Percentiles rank a stretch among this genome's conserved stretches.
Conservation (phyloP, 2,113 vertebrate genomes). For the Lophochroa leadbeateri region DNA sequence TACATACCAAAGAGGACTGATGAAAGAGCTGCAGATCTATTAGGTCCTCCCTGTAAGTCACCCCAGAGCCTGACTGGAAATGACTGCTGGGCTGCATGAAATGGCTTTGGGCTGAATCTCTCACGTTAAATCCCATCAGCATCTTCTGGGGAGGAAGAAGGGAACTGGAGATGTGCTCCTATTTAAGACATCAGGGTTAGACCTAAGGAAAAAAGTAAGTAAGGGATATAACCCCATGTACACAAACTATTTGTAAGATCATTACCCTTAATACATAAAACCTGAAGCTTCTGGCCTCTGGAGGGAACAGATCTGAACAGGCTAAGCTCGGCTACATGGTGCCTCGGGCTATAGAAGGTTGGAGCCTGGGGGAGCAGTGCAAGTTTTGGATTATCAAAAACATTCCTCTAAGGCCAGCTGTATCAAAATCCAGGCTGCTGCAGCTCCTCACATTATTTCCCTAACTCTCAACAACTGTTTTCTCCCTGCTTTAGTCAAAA, state of each 20-base stretch:
- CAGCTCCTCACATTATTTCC: neutral
- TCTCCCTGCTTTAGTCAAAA: slow-evolving; percentile 3
- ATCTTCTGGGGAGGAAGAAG: neutral
- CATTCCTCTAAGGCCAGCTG: neutral
- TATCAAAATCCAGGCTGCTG: neutral
- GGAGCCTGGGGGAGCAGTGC: neutral
- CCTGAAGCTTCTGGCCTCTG: neutral
- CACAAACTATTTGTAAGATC: neutral
- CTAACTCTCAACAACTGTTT: neutral
- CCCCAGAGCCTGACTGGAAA: neutral
- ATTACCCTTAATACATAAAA: neutral
- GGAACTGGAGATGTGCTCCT: neutral
- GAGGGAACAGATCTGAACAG: neutral
- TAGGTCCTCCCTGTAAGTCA: neutral
- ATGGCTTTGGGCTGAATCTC: neutral
- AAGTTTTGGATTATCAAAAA: neutral
- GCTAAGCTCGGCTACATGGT: neutral
- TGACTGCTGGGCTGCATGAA: neutral
- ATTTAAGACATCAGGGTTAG: neutral
- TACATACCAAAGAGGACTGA: neutral
- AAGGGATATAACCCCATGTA: neutral
- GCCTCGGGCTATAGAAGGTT: neutral
- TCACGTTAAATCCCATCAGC: neutral
- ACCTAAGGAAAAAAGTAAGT: neutral
- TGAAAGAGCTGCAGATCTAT: neutral